Percentiles rank a stretch among this genome's conserved stretches.
Conservation (phyloP, 2,888 invertebrate genomes). For the Caenorhabditis wallacei region DNA sequence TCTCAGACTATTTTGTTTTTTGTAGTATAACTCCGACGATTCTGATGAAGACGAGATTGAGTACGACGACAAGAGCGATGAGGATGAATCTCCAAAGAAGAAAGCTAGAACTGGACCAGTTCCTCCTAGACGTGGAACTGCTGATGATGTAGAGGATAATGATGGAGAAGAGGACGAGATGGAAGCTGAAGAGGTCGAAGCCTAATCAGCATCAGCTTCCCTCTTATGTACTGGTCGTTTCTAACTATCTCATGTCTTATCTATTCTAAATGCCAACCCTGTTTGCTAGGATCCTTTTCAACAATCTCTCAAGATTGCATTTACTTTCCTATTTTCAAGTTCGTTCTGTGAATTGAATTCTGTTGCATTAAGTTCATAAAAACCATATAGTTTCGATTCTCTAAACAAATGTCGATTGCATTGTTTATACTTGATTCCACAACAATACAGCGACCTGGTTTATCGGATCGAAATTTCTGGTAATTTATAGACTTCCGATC, state of each 20-base stretch:
- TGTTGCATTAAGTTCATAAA: background rate
- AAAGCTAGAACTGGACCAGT: conserved; percentile 41
- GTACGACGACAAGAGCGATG: conserved; percentile 71
- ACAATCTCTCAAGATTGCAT: conserved; percentile 17
- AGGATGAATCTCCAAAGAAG: conserved; percentile 62
- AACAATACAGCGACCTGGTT: too few relatives aligned
- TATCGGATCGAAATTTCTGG: background rate
- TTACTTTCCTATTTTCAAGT: conserved; percentile 6
- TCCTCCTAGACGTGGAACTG: conserved; percentile 39
- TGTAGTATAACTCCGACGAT: conserved; percentile 68
- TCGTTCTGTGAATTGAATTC: conserved; percentile 28
- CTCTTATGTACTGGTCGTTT: conserved; percentile 30
- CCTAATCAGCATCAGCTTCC: conserved; percentile 13
- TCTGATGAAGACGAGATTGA: conserved; percentile 74
- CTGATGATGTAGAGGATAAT: conserved; percentile 26
- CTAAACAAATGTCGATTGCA: background rate
- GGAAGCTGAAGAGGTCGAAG: conserved; percentile 52
- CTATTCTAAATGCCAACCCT: conserved; percentile 2
- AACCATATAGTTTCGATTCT: background rate
- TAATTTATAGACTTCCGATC: background rate
- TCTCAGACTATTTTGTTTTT: background rate
- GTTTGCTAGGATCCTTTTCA: background rate
- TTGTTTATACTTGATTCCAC: background rate
- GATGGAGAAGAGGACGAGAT: conserved; percentile 22
- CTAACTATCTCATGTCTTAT: conserved; percentile 29